Evolutionary conservation across 2,888 invertebrate genomes (phyloP).

Genomic region (Ethmia dodecea): DNA sequence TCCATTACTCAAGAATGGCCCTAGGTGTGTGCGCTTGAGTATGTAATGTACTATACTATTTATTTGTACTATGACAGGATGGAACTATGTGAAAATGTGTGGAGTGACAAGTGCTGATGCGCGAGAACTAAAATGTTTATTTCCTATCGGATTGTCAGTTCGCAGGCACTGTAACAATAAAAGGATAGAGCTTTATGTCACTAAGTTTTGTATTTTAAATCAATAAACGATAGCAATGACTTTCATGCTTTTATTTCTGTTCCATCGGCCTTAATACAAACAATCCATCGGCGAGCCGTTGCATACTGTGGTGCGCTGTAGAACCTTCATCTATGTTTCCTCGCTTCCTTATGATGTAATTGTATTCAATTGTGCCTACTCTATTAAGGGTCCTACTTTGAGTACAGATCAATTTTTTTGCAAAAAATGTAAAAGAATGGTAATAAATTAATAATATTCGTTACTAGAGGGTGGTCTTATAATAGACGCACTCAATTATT

Average conservation of each 20-base stretch:
- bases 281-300: too few relatives aligned
- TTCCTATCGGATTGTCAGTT: slow-evolving; percentile 78
- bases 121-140: slow-evolving; percentile 68
- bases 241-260: slow-evolving; percentile 34
- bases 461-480: too few relatives aligned
- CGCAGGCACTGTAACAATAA: slow-evolving; percentile 78
- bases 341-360: too few relatives aligned
- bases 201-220: slow-evolving; percentile 79
- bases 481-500: too few relatives aligned
- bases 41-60: slow-evolving; percentile 62
- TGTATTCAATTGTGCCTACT: too few relatives aligned
- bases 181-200: slow-evolving; percentile 78
- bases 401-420: too few relatives aligned
- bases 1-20: slow-evolving; percentile 56
- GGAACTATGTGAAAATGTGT: slow-evolving; percentile 43
- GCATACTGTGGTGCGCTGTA: too few relatives aligned
- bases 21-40: slow-evolving; percentile 58
- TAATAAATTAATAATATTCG: too few relatives aligned
- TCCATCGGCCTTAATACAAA: too few relatives aligned
- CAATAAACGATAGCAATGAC: slow-evolving; percentile 77
- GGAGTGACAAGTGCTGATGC: slow-evolving; percentile 42
- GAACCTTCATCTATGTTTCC: too few relatives aligned
- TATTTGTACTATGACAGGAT: slow-evolving; percentile 61
- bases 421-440: too few relatives aligned
- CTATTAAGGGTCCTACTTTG: too few relatives aligned